Evolutionary conservation across 2,797 vertebrate genomes (phyloP), one percentile per base, ranked within the genome.

Genomic region (Geotrypetes seraphini): DNA sequence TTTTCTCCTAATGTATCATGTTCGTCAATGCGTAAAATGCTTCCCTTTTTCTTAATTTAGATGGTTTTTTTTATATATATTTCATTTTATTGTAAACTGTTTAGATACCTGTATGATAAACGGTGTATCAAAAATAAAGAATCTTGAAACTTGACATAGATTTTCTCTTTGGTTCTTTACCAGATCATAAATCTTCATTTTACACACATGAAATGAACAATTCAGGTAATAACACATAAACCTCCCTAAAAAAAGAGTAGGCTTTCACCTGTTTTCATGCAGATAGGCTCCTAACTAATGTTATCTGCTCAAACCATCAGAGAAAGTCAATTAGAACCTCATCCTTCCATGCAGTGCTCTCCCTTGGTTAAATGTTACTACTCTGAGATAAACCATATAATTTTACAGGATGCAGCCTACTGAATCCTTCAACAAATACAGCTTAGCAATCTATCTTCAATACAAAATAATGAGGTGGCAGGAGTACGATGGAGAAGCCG

Each of bases 401-500:
- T 74, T 69, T 79, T 65, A 64, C 25, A 69, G 57, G 45, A 57
- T 73, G 57, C 36, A 69, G 70, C 34, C 28, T 28, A 40, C 17
- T 51, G 56, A 74, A 53, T 71, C 47, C 49, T 71, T 66, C 59
- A 52, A 57, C 54, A 75, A 69, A 65, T 30, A 57, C 36, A 69
- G 57, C 47, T 50, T 53, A 48, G 45, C 56, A 67, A 65, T 69
- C 40, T 63, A 57, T 75, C 69, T 78, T 73, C 68, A 57, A 33
- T 41, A 59, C 38, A 49, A 68, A 72, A 70, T 58, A 66, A 59
- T 39, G 69, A 78, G 57, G 56, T 54, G 62, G 64, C 55, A 66
- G 55, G 39, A 68, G 47, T 21, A 3, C 48, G 58, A 62, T 47
- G 50, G 36, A 53, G 55, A 75, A 69, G 19, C 26, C 49, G 33